Conservation (phyloP, 2,113 vertebrate species). For the Gila orcuttii region DNA sequence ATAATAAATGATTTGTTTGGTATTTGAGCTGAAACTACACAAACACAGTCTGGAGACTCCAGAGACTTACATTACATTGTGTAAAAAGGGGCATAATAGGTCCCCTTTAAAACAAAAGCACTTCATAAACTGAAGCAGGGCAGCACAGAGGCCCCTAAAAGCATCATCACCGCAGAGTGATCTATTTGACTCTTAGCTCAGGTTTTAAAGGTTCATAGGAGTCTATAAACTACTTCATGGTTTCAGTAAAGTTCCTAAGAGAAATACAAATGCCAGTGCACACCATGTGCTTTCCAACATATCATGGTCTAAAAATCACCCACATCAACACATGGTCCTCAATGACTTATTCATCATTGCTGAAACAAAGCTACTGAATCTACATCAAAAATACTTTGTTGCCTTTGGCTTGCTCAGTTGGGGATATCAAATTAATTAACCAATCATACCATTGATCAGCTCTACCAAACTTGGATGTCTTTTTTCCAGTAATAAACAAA, state of each 20-base stretch:
- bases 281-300: neutral
- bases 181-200: constrained; percentile 10
- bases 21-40: no score
- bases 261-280: neutral
- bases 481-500: no score
- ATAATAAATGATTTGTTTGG: no score
- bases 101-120: constrained; percentile 30
- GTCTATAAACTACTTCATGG: constrained; percentile 9
- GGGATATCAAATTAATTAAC: no score
- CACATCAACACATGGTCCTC: neutral
- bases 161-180: constrained; percentile 23
- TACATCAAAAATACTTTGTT: no score
- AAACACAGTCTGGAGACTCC: no score
- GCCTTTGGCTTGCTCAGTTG: no score
- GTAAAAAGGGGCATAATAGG: no score
- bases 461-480: no score
- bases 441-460: no score
- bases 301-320: neutral
- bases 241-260: neutral
- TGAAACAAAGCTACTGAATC: neutral
- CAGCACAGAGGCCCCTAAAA: constrained; percentile 12
- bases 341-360: neutral
- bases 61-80: no score
- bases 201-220: neutral
- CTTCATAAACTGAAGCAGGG: constrained; percentile 16